A percentile compares a stretch with the other conserved stretches of the same genome.
Evolutionary conservation across 37 sponge, comb jelly and placozoan species (phyloP).

Genomic region (Petrosia ficiformis): DNA sequence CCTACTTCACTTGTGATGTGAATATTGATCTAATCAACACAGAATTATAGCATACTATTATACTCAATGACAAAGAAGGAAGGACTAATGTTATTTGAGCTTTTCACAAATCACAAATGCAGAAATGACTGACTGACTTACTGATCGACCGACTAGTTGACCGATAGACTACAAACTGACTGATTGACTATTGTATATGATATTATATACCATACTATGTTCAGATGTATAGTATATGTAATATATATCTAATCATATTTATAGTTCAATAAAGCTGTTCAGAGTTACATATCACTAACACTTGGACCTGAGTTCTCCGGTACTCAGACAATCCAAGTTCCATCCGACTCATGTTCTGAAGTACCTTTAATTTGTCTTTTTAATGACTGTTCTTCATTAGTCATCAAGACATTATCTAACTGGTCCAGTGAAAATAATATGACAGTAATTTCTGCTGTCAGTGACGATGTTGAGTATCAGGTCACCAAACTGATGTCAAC

Average conservation of each 20-base stretch:
- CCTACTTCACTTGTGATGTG: too few species aligned
- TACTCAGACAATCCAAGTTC: neutral
- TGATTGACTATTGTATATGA: neutral
- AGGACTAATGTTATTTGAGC: too few species aligned
- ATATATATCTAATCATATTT: slow-evolving; percentile 1
- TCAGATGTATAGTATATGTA: neutral
- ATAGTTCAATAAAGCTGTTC: slow-evolving; percentile 3
- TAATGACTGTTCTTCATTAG: neutral
- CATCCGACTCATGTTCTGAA: neutral
- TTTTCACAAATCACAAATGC: too few species aligned
- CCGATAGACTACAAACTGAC: neutral
- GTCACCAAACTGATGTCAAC: neutral
- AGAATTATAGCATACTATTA: too few species aligned
- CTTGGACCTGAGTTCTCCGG: slow-evolving; percentile 12
- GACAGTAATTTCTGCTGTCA: neutral
- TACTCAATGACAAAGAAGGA: too few species aligned
- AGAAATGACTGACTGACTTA: too few species aligned
- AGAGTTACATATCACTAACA: slow-evolving; percentile 18
- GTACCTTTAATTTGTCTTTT: neutral
- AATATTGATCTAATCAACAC: too few species aligned
- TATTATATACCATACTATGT: neutral
- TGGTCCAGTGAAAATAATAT: neutral
- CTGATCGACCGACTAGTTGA: neutral
- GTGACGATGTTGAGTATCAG: neutral
- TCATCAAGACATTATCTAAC: neutral